Percentiles rank a stretch among this genome's conserved stretches.
Conservation (phyloP, 2,888 invertebrate genomes). For the Leuctra nigra region DNA sequence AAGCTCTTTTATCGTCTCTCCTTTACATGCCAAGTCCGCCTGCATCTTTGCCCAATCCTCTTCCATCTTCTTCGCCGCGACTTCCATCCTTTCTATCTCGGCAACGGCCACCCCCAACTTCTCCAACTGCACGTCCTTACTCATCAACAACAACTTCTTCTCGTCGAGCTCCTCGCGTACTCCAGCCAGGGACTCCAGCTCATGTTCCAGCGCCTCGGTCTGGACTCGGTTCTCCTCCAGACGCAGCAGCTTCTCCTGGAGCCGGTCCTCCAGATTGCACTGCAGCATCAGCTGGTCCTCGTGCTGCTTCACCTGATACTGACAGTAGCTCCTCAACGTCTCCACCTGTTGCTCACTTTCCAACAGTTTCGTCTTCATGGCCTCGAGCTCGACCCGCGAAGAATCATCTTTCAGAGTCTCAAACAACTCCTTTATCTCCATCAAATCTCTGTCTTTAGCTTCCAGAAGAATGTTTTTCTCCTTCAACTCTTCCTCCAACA, state of each 20-base stretch:
- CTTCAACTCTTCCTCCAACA: background rate
- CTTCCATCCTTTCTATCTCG: background rate
- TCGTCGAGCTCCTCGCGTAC: background rate
- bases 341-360: background rate
- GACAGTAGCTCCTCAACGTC: background rate
- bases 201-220: background rate
- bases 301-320: slow-evolving; percentile 4
- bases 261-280: background rate
- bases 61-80: background rate
- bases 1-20: background rate
- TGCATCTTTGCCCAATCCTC: background rate
- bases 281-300: background rate
- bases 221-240: background rate
- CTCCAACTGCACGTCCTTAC: background rate
- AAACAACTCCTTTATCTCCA: background rate
- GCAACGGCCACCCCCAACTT: background rate
- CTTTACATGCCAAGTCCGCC: too few relatives aligned
- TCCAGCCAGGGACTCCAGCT: background rate
- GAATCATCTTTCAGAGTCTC: background rate
- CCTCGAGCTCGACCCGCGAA: too few relatives aligned
- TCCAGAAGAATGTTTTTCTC: background rate
- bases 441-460: background rate
- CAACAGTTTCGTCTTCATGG: background rate
- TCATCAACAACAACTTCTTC: background rate
- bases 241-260: background rate